phyloP scores from a whole-genome alignment of 1,140 invertebrate species.

The Formica selysi region DNA sequence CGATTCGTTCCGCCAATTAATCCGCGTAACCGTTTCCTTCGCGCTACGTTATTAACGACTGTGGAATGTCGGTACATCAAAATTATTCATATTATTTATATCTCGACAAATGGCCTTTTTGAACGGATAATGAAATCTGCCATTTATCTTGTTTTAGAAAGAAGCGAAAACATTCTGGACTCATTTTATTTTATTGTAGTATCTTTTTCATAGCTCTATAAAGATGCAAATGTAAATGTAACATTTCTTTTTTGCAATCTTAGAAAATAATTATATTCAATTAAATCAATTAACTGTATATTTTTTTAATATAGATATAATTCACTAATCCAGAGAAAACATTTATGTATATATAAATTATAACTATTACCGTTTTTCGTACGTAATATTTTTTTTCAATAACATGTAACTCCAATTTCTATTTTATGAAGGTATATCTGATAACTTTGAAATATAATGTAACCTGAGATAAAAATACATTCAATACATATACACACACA shows the following conservation, averaged over 20 bases:
- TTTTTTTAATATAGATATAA: not conserved
- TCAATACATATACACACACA: not conserved
- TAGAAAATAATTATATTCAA: not conserved
- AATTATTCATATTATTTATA: conserved; percentile 16
- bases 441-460: not conserved
- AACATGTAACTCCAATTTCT: not conserved
- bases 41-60: conserved; percentile 33
- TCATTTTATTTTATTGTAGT: not conserved
- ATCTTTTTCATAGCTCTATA: not conserved
- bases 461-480: not conserved
- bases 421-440: not conserved
- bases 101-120: not conserved
- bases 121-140: not conserved
- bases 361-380: not conserved
- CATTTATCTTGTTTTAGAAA: not conserved
- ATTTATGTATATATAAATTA: not conserved
- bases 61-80: not conserved
- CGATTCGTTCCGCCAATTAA: conserved; percentile 62
- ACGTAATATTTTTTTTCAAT: not conserved
- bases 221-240: not conserved
- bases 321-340: not conserved
- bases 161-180: not conserved
- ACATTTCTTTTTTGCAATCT: not conserved
- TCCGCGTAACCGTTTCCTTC: conserved; percentile 55
- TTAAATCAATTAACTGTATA: not conserved